Base-by-base conservation (phyloP, 2,888 invertebrate genomes). In the Eumerus sabulonum region DNA sequence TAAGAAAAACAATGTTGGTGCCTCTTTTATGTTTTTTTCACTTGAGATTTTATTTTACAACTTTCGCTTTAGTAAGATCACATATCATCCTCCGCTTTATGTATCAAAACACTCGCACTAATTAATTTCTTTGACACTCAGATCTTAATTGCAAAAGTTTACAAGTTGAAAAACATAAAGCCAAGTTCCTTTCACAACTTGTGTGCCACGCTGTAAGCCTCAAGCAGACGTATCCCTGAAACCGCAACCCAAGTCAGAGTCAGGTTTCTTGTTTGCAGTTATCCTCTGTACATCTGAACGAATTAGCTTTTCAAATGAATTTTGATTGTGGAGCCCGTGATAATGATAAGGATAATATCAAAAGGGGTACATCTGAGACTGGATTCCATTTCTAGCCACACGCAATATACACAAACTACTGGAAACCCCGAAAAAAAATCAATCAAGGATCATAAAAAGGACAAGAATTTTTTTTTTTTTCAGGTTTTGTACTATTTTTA, bases 101-200 rank as follows among this genome's bases (percentile, higher is more conserved):
- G 7, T 7, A 27, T 27, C 27, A 27, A 54, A 54, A 47, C n/a
- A 66, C 42, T 56, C 27, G 27, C 27, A 42, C 57, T 66, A 67
- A 72, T 72, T 76, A 76, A 72, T 72, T 56, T 40, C n/a, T 54
- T 42, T 54, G 18, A 50, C 59, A 64, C 44, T 64, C 35, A 9
- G 12, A 19, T 51, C 62, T 72, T 77, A 72, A 77, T 72, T 77
- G 57, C 51, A 57, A 72, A 74, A 71, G 72, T 77, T 77, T 60
- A 60, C 57, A 72, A 42, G 50, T 54, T 62, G 19, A 42, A 63
- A 18, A 63, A 56, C 42, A n/a, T n/a, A 19, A 63, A 45, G 27
- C 1, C 42, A 14, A 13, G 38, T 48, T 27, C 38, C 13, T 14
- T 9, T 45, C 1, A 13, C 1, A 19, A 1, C 11, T 1, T n/a